Percentiles rank a stretch among this genome's conserved stretches.
Evolutionary conservation across 2,888 invertebrate species (phyloP).

Genomic region (Drosophila crucigera): DNA sequence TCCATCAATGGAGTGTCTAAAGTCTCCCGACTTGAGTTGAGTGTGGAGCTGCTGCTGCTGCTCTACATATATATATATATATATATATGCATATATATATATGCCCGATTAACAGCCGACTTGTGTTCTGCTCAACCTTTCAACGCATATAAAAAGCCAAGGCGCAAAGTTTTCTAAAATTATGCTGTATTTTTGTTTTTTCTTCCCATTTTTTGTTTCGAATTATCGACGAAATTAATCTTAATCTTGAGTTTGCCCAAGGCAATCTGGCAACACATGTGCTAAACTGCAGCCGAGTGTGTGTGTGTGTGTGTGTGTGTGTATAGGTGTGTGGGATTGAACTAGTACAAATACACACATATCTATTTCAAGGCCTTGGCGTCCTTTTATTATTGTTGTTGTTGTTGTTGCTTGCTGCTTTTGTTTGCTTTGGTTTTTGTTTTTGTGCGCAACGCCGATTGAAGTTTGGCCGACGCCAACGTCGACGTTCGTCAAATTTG

Average conservation of each 20-base stretch:
- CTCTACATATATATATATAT: not conserved
- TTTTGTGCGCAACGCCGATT: conserved; percentile 69
- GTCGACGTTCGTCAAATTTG: conserved; percentile 77
- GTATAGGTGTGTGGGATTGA: conserved; percentile 28
- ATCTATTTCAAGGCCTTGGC: conserved; percentile 70
- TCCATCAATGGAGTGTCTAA: conserved; percentile 62
- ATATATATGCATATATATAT: not conserved
- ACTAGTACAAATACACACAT: conserved; percentile 19
- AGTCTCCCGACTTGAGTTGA: conserved; percentile 61
- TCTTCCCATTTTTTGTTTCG: conserved; percentile 24
- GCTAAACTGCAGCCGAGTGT: conserved; percentile 55
- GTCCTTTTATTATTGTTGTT: conserved; percentile 60
- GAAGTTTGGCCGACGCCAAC: conserved; percentile 82
- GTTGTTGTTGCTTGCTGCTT: conserved; percentile 43
- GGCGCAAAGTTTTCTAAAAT: conserved; percentile 51
- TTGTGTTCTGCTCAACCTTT: conserved; percentile 67
- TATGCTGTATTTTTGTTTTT: conserved; percentile 42
- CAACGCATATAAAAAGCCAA: conserved; percentile 62
- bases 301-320: conserved; percentile 20
- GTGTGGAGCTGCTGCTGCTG: conserved; percentile 25
- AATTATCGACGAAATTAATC: conserved; percentile 77
- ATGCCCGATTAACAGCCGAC: conserved; percentile 32
- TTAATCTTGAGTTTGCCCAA: conserved; percentile 72
- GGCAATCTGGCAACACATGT: conserved; percentile 69
- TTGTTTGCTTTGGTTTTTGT: conserved; percentile 57